phyloP scores from a whole-genome alignment of 2,113 vertebrate species.

The Oncorhynchus keta region DNA sequence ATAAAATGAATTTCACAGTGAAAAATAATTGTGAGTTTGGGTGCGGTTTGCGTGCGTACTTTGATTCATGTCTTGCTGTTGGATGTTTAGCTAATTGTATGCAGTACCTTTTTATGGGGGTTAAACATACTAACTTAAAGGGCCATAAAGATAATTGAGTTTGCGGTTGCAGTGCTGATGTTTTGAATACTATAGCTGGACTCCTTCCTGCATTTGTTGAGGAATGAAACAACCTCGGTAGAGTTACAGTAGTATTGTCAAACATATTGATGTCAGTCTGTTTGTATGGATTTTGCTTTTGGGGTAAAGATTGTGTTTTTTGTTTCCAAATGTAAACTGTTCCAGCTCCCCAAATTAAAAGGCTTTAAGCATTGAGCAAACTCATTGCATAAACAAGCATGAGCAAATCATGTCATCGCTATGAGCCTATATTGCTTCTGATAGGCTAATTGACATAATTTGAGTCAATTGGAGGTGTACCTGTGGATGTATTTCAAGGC shows the following conservation, averaged over 20 bases:
- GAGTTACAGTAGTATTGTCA: slow-evolving; percentile 2
- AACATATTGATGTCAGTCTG: slow-evolving; percentile 19
- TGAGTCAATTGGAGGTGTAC: too few species aligned
- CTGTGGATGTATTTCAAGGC: too few species aligned
- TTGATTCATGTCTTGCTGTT: too few species aligned
- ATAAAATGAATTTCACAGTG: too few species aligned
- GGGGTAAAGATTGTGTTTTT: slow-evolving; percentile 43
- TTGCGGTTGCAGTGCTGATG: neutral
- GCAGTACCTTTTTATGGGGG: too few species aligned
- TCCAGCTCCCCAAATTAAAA: slow-evolving; percentile 49
- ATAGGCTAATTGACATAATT: slow-evolving; percentile 28
- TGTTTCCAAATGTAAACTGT: slow-evolving; percentile 40
- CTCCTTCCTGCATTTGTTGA: neutral
- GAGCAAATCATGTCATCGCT: slow-evolving; percentile 50
- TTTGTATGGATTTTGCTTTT: slow-evolving; percentile 33
- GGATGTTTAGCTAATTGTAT: too few species aligned
- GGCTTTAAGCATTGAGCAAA: slow-evolving; percentile 52
- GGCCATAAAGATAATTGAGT: too few species aligned
- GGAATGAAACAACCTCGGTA: neutral
- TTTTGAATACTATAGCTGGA: too few species aligned
- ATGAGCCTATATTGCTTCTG: slow-evolving; percentile 22
- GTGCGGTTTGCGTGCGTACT: too few species aligned
- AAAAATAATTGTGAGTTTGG: too few species aligned
- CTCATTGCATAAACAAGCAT: slow-evolving; percentile 53
- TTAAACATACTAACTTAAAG: too few species aligned